A percentile compares a stretch with the other conserved stretches of the same genome.
Conservation (phyloP, 2,888 invertebrate genomes). For the Eustalomyia histrio region DNA sequence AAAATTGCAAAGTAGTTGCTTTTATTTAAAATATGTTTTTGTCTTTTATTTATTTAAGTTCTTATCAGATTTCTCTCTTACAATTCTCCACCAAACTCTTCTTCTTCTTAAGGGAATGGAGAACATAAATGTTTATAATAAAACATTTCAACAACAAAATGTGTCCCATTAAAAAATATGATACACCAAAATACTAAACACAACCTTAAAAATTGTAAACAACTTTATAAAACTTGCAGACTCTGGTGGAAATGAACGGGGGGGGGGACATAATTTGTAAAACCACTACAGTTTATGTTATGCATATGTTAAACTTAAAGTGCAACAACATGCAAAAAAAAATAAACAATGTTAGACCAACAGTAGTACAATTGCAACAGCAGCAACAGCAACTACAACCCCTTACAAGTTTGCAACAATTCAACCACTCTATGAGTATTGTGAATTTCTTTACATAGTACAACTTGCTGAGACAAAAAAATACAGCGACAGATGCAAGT, state of each 20-base stretch:
- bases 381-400: conserved; percentile 29
- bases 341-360: conserved; percentile 1
- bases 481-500: conserved; percentile 58
- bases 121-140: not conserved
- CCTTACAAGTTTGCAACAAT: conserved; percentile 42
- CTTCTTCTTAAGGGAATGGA: not conserved
- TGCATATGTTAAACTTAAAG: conserved; percentile 7
- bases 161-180: not conserved
- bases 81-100: not conserved
- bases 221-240: not conserved
- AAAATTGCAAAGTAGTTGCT: not conserved
- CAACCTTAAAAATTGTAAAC: not conserved
- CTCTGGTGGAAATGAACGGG: too few species aligned
- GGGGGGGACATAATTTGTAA: not conserved
- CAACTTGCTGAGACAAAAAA: conserved; percentile 6
- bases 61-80: not conserved
- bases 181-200: conserved; percentile 1
- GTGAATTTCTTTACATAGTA: not conserved
- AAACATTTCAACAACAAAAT: conserved; percentile 3
- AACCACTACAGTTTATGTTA: not conserved
- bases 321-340: conserved; percentile 4
- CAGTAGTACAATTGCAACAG: conserved; percentile 18
- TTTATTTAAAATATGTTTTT: not conserved
- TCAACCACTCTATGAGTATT: conserved; percentile 28
- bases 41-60: not conserved